Percentiles rank a stretch among this genome's conserved stretches.
These are phyloP conservation scores for human (Homo sapiens) DNA, from an alignment of 2,113 vertebrate genomes.

Conservation along the genomic window DNA sequence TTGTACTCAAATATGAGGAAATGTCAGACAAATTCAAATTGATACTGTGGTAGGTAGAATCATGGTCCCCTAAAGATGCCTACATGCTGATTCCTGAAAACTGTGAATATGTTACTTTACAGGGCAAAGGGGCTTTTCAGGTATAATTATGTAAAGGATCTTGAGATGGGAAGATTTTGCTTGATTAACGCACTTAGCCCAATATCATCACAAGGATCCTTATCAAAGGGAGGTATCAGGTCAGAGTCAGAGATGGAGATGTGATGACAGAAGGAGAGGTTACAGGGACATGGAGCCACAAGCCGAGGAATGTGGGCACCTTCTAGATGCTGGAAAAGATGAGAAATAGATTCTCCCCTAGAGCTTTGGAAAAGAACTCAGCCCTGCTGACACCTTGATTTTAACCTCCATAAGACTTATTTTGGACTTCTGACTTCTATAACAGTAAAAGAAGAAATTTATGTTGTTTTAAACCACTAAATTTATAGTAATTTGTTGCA, in stretches of 20 bases:
- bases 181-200: not conserved
- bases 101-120: not conserved
- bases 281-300: not conserved
- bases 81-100: not conserved
- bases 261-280: not conserved
- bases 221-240: not conserved
- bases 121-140: not conserved
- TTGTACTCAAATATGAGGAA: not conserved
- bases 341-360: not conserved
- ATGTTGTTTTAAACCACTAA: not conserved
- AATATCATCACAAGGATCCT: not conserved
- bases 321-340: not conserved
- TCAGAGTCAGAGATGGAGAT: not conserved
- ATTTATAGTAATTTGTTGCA: not conserved
- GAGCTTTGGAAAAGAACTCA: not conserved
- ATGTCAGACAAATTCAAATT: not conserved
- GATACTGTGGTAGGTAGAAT: not conserved
- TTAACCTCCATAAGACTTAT: not conserved
- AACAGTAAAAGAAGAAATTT: not conserved
- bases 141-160: not conserved
- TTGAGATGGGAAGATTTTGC: not conserved
- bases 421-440: not conserved
- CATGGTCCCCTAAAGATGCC: not conserved
- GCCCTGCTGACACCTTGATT: not conserved
- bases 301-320: fast-evolving